phyloP scores from a whole-genome alignment of 2,888 invertebrate species.

The Carterocephalus palaemon region DNA sequence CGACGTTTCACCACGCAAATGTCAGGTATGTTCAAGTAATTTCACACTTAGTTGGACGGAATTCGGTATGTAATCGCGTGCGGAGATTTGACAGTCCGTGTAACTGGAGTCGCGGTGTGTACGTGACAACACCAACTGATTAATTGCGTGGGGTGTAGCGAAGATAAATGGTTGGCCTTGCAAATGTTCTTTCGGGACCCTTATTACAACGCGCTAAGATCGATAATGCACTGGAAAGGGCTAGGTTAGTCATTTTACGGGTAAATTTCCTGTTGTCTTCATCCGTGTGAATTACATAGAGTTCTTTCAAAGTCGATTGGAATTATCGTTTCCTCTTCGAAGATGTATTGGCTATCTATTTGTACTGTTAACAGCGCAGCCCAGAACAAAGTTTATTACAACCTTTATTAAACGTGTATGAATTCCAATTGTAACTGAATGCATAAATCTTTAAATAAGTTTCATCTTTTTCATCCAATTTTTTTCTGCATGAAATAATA shows the following conservation, averaged over 20 bases:
- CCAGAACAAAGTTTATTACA: too few species aligned
- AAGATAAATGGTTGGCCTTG: conserved; percentile 62
- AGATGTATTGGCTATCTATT: conserved; percentile 1
- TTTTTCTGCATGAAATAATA: too few species aligned
- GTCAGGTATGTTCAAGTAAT: conserved; percentile 29
- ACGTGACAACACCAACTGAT: conserved; percentile 72
- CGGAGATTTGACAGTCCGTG: conserved; percentile 33
- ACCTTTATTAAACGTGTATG: too few species aligned
- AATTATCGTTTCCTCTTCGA: conserved; percentile 31
- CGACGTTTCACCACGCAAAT: conserved; percentile 32
- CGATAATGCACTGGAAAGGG: conserved; percentile 18
- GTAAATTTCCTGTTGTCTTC: conserved; percentile 58
- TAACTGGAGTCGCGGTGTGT: conserved; percentile 38
- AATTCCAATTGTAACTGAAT: too few species aligned
- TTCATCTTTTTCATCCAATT: too few species aligned
- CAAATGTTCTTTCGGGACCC: conserved; percentile 29
- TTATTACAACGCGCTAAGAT: conserved; percentile 24
- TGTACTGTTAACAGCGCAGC: too few species aligned
- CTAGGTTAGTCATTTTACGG: conserved; percentile 58
- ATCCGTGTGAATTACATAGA: conserved; percentile 42
- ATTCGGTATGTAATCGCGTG: conserved; percentile 35
- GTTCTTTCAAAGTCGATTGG: conserved; percentile 32
- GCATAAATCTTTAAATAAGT: too few species aligned
- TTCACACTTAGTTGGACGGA: conserved; percentile 28
- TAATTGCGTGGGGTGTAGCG: conserved; percentile 68